Evolutionary conservation across 2,113 vertebrate species (phyloP).

Genomic region (Strigops habroptila): DNA sequence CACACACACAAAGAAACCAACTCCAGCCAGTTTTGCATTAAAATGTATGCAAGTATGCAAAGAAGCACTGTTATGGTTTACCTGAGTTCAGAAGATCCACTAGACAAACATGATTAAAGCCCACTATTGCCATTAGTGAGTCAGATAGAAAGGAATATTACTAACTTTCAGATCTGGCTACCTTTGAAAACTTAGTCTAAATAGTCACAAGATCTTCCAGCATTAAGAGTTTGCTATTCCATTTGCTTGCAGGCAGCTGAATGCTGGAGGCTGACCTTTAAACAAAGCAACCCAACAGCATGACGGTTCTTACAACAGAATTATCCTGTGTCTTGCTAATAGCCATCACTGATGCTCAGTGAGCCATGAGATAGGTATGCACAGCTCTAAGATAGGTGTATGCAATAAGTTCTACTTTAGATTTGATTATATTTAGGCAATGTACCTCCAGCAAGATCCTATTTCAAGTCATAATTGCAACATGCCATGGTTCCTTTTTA

Average conservation of each 20-base stretch:
- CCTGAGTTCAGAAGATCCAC: background rate
- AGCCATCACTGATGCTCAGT: background rate
- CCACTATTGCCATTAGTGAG: background rate
- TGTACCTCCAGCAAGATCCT: conserved; percentile 20
- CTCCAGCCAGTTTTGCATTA: background rate
- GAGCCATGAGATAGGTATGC: background rate
- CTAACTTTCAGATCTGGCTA: background rate
- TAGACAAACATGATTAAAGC: background rate
- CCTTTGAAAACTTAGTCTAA: conserved; percentile 7
- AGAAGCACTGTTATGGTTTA: background rate
- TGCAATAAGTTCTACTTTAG: background rate
- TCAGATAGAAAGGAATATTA: background rate
- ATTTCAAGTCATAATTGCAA: conserved; percentile 50
- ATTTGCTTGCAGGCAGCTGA: background rate
- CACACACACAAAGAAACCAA: background rate
- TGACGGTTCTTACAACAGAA: background rate
- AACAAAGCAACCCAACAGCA: background rate
- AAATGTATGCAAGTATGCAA: background rate
- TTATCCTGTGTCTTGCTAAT: background rate
- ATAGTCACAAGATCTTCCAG: background rate
- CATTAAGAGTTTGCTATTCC: background rate
- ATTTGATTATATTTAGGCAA: conserved; percentile 45
- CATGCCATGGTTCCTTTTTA: conserved; percentile 22
- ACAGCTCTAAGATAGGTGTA: background rate
- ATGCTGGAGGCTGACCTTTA: background rate